Conservation (phyloP, 1,140 invertebrate species). For the Arctopsyche grandis region DNA sequence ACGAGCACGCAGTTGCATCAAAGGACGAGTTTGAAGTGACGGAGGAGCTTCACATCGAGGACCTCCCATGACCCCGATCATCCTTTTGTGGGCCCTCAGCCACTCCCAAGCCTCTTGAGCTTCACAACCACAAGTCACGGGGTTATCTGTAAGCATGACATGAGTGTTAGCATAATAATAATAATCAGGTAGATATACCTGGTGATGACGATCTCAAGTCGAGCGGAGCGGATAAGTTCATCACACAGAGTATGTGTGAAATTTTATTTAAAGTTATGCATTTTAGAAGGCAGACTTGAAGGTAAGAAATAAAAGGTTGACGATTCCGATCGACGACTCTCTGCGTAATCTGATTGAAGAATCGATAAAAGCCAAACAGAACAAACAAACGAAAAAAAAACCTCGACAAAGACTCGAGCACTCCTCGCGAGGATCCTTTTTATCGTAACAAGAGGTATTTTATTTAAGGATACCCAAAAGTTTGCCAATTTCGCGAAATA, state of each 20-base stretch:
- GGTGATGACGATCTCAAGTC: neutral
- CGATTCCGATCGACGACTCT: neutral
- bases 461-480: slow-evolving; percentile 28
- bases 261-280: too few species aligned
- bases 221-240: neutral
- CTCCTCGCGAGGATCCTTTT: slow-evolving; percentile 3
- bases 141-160: slow-evolving; percentile 76
- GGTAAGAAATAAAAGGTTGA: neutral
- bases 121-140: slow-evolving; percentile 83
- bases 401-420: neutral
- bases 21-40: slow-evolving; percentile 77
- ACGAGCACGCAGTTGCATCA: slow-evolving; percentile 80
- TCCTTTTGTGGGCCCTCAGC: slow-evolving; percentile 85
- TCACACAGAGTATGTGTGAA: neutral
- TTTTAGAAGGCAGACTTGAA: too few species aligned
- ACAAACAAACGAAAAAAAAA: slow-evolving; percentile 4
- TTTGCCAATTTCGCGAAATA: slow-evolving; percentile 22
- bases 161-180: neutral
- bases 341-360: neutral
- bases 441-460: slow-evolving; percentile 27
- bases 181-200: slow-evolving; percentile 5
- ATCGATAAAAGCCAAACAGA: neutral
- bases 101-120: slow-evolving; percentile 89
- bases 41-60: slow-evolving; percentile 82
- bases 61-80: slow-evolving; percentile 67